phyloP scores from a whole-genome alignment of 2,113 vertebrate species.

The Ceratotherium simum region DNA sequence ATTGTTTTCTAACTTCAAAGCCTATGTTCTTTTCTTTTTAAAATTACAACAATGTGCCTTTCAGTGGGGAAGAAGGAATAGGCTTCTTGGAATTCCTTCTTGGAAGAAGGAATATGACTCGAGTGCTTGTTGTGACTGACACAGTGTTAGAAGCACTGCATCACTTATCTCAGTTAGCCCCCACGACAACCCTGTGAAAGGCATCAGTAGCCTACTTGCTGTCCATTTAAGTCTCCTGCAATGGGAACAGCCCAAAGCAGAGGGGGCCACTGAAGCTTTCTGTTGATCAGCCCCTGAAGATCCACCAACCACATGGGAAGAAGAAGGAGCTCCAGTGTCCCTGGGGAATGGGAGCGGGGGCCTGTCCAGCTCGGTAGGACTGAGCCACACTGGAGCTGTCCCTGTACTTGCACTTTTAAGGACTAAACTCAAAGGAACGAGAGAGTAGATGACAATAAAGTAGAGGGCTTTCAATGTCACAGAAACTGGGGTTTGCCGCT shows the following conservation, averaged over 20 bases:
- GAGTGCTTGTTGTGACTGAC: neutral
- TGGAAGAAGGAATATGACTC: neutral
- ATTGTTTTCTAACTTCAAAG: constrained; percentile 63
- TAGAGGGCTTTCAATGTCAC: neutral
- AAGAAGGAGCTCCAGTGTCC: neutral
- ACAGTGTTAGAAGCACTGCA: neutral
- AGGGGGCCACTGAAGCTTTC: neutral
- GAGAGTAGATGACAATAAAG: neutral
- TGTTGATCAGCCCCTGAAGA: neutral
- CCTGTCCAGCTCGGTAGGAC: no score
- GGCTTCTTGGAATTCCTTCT: neutral
- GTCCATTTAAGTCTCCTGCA: neutral
- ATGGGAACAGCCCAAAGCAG: neutral
- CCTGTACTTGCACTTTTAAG: neutral
- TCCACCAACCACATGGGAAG: neutral
- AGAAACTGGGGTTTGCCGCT: neutral
- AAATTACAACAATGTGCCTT: constrained; percentile 40
- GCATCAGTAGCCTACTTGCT: neutral
- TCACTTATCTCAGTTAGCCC: neutral
- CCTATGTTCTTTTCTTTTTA: neutral
- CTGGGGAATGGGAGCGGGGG: neutral
- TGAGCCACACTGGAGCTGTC: neutral
- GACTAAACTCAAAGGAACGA: neutral
- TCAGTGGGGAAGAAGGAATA: neutral
- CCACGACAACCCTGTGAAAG: neutral